phyloP scores from a whole-genome alignment of 1,140 invertebrate genomes.

The Chlorops oryzae region DNA sequence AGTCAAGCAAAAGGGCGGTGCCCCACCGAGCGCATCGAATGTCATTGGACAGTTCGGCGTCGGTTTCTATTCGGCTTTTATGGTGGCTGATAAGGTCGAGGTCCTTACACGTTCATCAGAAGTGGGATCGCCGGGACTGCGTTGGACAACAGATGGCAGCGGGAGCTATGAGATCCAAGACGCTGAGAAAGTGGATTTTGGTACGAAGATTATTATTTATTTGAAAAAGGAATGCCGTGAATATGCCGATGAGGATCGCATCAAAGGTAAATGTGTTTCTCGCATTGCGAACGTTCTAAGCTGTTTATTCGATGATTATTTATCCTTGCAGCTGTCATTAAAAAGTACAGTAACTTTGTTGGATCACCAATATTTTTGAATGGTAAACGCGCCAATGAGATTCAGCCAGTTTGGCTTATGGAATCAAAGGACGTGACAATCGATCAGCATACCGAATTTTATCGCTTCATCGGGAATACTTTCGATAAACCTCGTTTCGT shows the following conservation, averaged over 20 bases:
- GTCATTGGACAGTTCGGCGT: constrained; percentile 99
- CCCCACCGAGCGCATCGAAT: constrained; percentile 58
- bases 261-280: constrained; percentile 64
- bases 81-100: constrained; percentile 92
- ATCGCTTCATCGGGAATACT: constrained; percentile 76
- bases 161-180: constrained; percentile 85
- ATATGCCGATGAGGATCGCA: constrained; percentile 79
- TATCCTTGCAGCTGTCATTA: constrained; percentile 61
- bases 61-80: constrained; percentile 95
- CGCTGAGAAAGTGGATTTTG: constrained; percentile 73
- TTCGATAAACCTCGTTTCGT: constrained; percentile 80
- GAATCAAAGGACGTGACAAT: constrained; percentile 81
- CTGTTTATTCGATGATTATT: too few species aligned
- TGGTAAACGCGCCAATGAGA: constrained; percentile 75
- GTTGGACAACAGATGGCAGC: constrained; percentile 87
- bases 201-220: constrained; percentile 90
- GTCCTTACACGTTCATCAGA: constrained; percentile 74
- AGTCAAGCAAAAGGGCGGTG: constrained; percentile 64
- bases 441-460: constrained; percentile 88
- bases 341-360: constrained; percentile 97
- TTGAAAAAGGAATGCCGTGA: constrained; percentile 80
- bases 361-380: constrained; percentile 88
- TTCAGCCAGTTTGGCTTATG: constrained; percentile 90
- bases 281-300: too few species aligned
- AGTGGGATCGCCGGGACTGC: constrained; percentile 61